Percentiles rank a stretch among this genome's conserved stretches.
Evolutionary conservation across 1,140 invertebrate species (phyloP).

Genomic region (Chlorops oryzae): DNA sequence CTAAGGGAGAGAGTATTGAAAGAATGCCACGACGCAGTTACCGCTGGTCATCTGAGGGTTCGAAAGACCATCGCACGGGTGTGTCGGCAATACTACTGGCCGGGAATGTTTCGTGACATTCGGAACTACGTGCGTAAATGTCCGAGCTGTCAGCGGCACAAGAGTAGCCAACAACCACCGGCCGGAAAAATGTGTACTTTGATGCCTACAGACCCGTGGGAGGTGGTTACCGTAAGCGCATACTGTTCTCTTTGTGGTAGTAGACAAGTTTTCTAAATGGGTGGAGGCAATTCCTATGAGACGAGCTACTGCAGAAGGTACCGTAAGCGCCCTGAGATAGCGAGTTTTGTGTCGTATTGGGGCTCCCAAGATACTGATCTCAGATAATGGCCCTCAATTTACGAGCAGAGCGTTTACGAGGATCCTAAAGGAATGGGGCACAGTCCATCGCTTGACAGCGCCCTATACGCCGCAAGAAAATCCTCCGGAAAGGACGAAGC

Average conservation of each 20-base stretch:
- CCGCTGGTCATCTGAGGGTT: slow-evolving; percentile 2
- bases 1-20: not conserved
- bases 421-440: no score
- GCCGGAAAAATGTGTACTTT: not conserved
- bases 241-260: not conserved
- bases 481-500: no score
- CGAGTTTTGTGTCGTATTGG: not conserved
- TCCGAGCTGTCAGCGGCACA: not conserved
- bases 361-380: not conserved
- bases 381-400: slow-evolving; percentile 4
- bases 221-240: not conserved
- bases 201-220: not conserved
- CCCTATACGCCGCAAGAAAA: no score
- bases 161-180: not conserved
- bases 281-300: not conserved
- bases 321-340: not conserved
- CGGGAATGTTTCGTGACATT: not conserved
- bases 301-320: not conserved
- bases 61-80: not conserved
- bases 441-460: no score
- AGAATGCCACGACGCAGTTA: not conserved
- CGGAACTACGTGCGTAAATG: not conserved
- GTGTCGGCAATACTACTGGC: slow-evolving; percentile 1
- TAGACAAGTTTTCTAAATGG: slow-evolving; percentile 6
- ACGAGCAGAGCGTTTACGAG: no score